Evolutionary conservation across 2,797 vertebrate species (phyloP).

Genomic region (Esox masquinongy): DNA sequence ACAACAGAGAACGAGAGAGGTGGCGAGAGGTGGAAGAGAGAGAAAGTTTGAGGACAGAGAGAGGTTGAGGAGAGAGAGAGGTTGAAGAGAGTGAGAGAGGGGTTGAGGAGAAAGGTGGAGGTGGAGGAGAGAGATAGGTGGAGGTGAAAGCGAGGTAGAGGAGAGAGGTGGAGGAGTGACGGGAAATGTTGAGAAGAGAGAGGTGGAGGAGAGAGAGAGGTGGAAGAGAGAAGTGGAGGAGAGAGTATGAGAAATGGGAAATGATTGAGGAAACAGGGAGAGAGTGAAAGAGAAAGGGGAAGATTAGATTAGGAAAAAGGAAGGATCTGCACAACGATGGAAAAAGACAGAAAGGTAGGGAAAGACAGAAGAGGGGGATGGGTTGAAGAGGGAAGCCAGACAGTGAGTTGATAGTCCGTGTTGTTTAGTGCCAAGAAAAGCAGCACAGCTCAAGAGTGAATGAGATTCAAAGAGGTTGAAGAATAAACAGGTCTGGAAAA

Average conservation of each 20-base stretch:
- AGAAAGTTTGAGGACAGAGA: too few relatives aligned
- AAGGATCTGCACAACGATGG: too few relatives aligned
- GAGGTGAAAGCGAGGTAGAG: background rate
- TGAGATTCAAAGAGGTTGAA: constrained; percentile 22
- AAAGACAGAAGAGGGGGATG: background rate
- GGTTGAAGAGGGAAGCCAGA: constrained; percentile 21
- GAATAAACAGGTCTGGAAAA: constrained; percentile 28
- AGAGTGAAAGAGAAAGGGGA: constrained; percentile 13
- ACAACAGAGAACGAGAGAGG: constrained; percentile 16
- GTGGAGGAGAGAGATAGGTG: constrained; percentile 2
- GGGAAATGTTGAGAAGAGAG: background rate
- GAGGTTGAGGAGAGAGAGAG: background rate
- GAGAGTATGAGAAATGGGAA: background rate
- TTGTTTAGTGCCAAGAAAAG: constrained; percentile 53
- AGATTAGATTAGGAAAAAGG: too few relatives aligned
- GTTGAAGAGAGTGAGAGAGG: background rate
- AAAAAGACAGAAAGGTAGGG: constrained; percentile 15
- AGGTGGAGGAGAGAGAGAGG: background rate
- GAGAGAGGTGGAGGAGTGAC: background rate
- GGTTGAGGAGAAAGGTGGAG: constrained; percentile 15
- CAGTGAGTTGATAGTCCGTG: constrained; percentile 25
- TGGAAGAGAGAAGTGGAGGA: background rate
- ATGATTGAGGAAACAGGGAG: constrained; percentile 3
- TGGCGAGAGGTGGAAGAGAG: background rate
- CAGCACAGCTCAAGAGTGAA: constrained; percentile 41